Percentiles rank a stretch among this genome's conserved stretches.
These are phyloP conservation scores for Cryptocephalus moraei DNA, from an alignment of 2,888 invertebrate genomes.

Conservation along the genomic window DNA sequence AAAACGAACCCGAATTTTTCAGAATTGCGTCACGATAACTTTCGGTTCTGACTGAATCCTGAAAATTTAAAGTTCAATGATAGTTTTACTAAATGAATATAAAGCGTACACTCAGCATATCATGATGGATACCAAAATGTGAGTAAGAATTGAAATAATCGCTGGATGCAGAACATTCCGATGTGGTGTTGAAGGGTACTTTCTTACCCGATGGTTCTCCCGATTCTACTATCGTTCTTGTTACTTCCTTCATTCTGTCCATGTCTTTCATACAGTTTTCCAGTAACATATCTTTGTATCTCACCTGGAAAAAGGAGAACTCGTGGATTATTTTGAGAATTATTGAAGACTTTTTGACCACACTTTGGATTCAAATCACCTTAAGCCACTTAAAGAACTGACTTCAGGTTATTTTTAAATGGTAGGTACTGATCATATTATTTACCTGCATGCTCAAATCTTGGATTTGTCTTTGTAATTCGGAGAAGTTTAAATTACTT, in stretches of 20 bases:
- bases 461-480: constrained; percentile 35
- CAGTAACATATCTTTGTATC: constrained; percentile 48
- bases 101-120: constrained; percentile 71
- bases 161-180: constrained; percentile 45
- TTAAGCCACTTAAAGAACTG: no score
- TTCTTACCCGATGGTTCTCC: constrained; percentile 22
- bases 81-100: background rate
- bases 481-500: constrained; percentile 33
- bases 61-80: constrained; percentile 12
- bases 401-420: background rate
- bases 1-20: constrained; percentile 57
- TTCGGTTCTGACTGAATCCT: constrained; percentile 77
- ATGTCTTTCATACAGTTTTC: constrained; percentile 52
- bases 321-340: no score
- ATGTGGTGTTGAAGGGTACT: constrained; percentile 31
- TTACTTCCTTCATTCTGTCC: constrained; percentile 48
- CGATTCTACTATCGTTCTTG: constrained; percentile 44
- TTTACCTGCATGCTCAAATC: constrained; percentile 32
- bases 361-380: no score
- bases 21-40: constrained; percentile 78
- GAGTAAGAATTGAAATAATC: constrained; percentile 82
- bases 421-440: background rate
- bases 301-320: constrained; percentile 39
- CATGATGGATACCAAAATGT: constrained; percentile 86
- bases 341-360: no score